A percentile compares a stretch with the other conserved stretches of the same genome.
Conservation (phyloP, 2,113 vertebrate genomes). For the Candoia aspera region DNA sequence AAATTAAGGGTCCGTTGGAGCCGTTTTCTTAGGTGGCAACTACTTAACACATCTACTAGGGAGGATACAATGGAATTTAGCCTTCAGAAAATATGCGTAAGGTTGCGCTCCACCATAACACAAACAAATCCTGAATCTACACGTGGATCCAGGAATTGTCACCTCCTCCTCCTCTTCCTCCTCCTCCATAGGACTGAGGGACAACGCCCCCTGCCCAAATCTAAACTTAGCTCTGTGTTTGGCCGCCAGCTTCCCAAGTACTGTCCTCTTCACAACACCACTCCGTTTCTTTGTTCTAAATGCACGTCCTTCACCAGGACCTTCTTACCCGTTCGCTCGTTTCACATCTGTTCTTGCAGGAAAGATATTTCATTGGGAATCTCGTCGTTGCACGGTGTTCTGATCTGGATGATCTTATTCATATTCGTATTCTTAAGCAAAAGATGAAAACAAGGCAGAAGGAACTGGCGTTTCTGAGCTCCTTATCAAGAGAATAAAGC, state of each 20-base stretch:
- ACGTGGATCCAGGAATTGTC: neutral
- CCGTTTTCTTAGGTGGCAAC: neutral
- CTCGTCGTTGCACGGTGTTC: neutral
- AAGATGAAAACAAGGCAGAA: neutral
- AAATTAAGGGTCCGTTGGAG: neutral
- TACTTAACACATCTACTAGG: neutral
- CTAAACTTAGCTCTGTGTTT: neutral
- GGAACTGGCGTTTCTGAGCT: rapidly evolving
- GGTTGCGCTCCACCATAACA: neutral
- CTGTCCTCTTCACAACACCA: too few relatives aligned
- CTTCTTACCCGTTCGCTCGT: neutral
- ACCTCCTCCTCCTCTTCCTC: neutral
- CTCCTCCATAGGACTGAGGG: neutral
- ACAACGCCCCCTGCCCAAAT: neutral
- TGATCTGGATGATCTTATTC: neutral
- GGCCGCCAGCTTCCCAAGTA: neutral
- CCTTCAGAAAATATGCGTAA: neutral
- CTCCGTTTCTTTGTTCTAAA: neutral
- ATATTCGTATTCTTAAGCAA: neutral
- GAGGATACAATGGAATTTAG: neutral
- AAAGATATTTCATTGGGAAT: neutral
- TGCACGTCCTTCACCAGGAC: neutral
- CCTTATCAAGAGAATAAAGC: neutral
- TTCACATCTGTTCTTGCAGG: neutral
- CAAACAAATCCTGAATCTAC: neutral